phyloP scores from a whole-genome alignment of 2,113 vertebrate species.

The Sula dactylatra region DNA sequence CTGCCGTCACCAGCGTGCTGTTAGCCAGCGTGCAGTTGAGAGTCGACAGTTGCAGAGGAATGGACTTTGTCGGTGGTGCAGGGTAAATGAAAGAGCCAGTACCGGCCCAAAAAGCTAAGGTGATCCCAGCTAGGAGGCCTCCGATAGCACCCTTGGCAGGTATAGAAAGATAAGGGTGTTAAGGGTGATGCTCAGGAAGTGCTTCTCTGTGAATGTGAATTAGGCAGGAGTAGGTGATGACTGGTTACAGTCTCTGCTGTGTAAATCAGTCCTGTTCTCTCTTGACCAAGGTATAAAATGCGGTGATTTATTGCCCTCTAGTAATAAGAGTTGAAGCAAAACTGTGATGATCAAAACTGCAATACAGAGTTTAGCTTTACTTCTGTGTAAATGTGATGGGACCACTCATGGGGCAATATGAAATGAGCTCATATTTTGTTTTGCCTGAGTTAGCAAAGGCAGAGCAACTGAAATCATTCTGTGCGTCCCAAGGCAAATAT shows the following conservation, averaged over 20 bases:
- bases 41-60: constrained; percentile 73
- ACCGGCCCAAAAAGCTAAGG: constrained; percentile 76
- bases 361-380: background rate
- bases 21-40: constrained; percentile 62
- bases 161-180: background rate
- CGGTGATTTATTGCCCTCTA: background rate
- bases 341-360: background rate
- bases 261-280: background rate
- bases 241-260: accelerated
- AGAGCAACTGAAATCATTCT: background rate
- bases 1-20: background rate
- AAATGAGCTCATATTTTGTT: background rate
- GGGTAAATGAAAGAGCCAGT: constrained; percentile 80
- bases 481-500: background rate
- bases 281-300: background rate
- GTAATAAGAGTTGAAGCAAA: background rate
- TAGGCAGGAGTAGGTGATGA: background rate
- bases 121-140: constrained; percentile 76
- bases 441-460: background rate
- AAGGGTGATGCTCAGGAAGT: accelerated
- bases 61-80: constrained; percentile 65
- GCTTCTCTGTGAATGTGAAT: accelerated
- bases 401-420: background rate
- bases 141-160: constrained; percentile 76
- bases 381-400: background rate